Conservation (phyloP, 1,140 invertebrate species). For the Drosophila repletoides region DNA sequence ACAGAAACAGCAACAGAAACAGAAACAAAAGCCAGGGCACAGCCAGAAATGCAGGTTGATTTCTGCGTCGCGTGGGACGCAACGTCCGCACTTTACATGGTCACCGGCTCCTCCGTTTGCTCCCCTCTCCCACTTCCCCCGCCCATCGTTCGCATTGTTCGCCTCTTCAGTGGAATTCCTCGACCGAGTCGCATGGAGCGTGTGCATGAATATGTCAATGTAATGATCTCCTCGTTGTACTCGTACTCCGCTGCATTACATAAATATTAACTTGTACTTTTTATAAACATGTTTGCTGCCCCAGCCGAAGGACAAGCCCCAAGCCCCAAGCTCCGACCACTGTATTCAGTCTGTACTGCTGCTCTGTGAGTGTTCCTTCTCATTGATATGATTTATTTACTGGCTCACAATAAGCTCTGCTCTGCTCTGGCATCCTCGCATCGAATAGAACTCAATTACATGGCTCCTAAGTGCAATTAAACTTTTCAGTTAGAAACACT, state of each 20-base stretch:
- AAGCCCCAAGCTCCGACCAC: background rate
- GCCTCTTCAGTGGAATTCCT: conserved; percentile 54
- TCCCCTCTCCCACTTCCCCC: background rate
- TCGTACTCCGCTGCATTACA: conserved; percentile 68
- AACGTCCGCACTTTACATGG: conserved; percentile 38
- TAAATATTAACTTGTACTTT: conserved; percentile 80
- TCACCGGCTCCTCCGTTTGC: background rate
- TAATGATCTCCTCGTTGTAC: conserved; percentile 62
- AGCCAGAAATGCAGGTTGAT: conserved; percentile 38
- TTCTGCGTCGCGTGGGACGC: conserved; percentile 37
- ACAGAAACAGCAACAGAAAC: background rate
- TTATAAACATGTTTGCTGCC: conserved; percentile 69
- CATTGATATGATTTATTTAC: conserved; percentile 74
- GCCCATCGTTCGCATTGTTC: conserved; percentile 27
- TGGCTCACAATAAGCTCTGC: conserved; percentile 21
- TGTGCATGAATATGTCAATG: conserved; percentile 75
- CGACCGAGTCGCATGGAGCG: conserved; percentile 9
- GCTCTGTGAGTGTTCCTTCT: conserved; percentile 16
- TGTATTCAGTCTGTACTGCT: background rate
- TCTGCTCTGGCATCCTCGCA: background rate
- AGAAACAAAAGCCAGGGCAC: conserved; percentile 33
- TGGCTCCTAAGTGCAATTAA: background rate
- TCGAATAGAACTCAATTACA: conserved; percentile 38
- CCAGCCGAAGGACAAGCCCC: conserved; percentile 12
- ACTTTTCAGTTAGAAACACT: too few relatives aligned